Base-by-base conservation (phyloP, 2,113 vertebrate genomes). In the Crotalus tigris region DNA sequence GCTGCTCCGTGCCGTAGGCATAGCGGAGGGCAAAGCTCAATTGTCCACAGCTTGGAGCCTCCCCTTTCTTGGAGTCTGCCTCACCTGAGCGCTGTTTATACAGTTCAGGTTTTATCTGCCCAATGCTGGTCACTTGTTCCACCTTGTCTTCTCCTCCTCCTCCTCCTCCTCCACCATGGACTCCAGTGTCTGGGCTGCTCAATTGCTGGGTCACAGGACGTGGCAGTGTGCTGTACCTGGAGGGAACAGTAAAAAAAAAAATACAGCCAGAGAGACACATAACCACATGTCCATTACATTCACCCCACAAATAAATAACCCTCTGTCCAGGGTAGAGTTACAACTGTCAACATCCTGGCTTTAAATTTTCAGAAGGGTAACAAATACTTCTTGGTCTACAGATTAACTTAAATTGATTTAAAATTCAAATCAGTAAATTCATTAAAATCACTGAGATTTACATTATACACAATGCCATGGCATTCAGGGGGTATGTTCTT, bases 41-140 rank as follows among this genome's bases (percentile, higher is more conserved):
- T 90, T 98, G 98, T 93, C 99, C 99, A 1, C 98, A 99, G 94
- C 92, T 98, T 54, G 98, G 97, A 5, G 94, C 97, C 96, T 5
- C 93, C 53, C 97, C 98, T 95, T 95, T 97, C 81, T 98, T 98
- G 89, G 97, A 97, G 7, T 98, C 98, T 1, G 98, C 97, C 95
- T 98, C 98, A 6, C 98, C 98, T 75, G 98, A 98, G 46, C 98
- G 96, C 86, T 95, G 98, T 91, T 98, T 97, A 97, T 99, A 99
- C 59, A 99, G 97, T 96, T 99, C 99, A 0, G 99, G 99, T 91
- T 99, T 98, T 95, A 99, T 99, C 97, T 99, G 99, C 29, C 99
- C 99, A 0, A 99, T 99, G 96, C 98, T 98, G 94, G 98, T 99
- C 91, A 98, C 98, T 96, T 99, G 98, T 88, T 99, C 99, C 54